A percentile compares a stretch with the other conserved stretches of the same genome.
phyloP scores from a whole-genome alignment of 1,140 invertebrate genomes.

The Arion vulgaris region DNA sequence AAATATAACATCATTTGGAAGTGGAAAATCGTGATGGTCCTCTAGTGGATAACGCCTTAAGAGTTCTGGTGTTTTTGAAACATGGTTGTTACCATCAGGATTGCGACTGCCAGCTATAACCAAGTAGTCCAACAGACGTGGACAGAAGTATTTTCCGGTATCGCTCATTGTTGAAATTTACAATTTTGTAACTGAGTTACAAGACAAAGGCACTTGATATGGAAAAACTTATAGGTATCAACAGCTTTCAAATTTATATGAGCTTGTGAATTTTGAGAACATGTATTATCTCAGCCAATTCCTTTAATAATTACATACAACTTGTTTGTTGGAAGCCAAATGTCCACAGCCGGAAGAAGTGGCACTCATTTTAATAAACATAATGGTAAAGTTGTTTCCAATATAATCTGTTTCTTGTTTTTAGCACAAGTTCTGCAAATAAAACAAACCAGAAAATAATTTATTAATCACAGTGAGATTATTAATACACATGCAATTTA shows the following conservation, averaged over 20 bases:
- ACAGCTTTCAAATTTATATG: background rate
- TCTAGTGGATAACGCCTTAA: constrained; percentile 92
- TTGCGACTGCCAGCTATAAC: constrained; percentile 93
- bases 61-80: constrained; percentile 71
- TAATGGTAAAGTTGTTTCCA: too few relatives aligned
- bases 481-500: too few relatives aligned
- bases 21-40: constrained; percentile 95
- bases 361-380: constrained; percentile 8
- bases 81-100: constrained; percentile 73
- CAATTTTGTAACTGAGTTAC: background rate
- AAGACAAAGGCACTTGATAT: background rate
- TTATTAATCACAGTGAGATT: too few relatives aligned
- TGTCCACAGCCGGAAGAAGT: background rate
- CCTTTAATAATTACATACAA: background rate
- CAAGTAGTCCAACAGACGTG: constrained; percentile 88
- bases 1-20: constrained; percentile 97
- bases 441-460: too few relatives aligned
- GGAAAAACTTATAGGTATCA: background rate
- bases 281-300: background rate
- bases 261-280: background rate
- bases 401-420: too few relatives aligned
- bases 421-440: too few relatives aligned
- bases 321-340: background rate
- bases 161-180: constrained; percentile 11
- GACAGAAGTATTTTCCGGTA: constrained; percentile 76